phyloP scores from a whole-genome alignment of 2,888 invertebrate species.

The Reticulitermes lucifugus region DNA sequence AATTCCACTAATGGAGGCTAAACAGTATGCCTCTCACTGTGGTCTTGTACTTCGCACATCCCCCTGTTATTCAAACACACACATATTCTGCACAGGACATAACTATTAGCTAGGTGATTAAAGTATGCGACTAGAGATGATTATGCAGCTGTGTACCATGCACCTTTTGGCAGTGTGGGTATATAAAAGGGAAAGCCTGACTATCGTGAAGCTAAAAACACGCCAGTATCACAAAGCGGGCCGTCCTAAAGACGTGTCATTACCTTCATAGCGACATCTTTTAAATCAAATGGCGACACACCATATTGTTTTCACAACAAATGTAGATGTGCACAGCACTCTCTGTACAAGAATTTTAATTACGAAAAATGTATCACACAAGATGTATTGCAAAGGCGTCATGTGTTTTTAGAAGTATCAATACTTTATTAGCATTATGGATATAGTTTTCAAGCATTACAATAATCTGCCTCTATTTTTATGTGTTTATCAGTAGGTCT shows the following conservation, averaged over 20 bases:
- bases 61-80: background rate
- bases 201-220: no score
- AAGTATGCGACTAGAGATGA: background rate
- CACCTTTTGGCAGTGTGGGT: background rate
- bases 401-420: background rate
- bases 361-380: background rate
- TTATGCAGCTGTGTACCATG: background rate
- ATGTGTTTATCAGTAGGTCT: background rate
- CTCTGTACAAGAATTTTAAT: background rate
- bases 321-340: background rate
- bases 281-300: background rate
- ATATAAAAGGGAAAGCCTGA: background rate
- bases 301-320: background rate
- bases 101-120: conserved; percentile 17
- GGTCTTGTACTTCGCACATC: background rate
- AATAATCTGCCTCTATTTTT: background rate
- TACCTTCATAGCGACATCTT: background rate
- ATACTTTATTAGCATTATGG: background rate
- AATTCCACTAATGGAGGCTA: conserved; percentile 20
- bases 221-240: no score
- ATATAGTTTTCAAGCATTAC: background rate
- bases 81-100: conserved; percentile 14
- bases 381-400: background rate
- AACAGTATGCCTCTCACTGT: background rate
- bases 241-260: no score